Base-by-base conservation (phyloP, 2,888 invertebrate genomes). In the Pelosia muscerda region DNA sequence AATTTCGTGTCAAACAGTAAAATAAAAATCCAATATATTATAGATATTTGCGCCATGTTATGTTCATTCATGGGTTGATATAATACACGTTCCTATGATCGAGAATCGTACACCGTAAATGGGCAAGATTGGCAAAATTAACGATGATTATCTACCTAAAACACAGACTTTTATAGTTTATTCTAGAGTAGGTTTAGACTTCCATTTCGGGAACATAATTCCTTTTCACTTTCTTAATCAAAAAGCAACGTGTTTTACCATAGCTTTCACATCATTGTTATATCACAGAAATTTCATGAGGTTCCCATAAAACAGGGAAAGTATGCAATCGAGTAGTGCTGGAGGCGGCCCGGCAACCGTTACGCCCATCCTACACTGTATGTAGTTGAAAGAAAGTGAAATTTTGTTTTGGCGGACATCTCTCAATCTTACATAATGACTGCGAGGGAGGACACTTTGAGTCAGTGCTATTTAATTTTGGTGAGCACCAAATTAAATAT, bases 251-350 rank as follows among this genome's bases (percentile, higher is more conserved):
- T 75, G 26, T 71, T 69, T 72, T 63, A 66, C 26, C 68, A 65
- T 63, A 78, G 80, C 89, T 90, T 89, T 91, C 90, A 85, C 88
- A 81, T 80, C 84, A 85, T 88, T 86, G 85, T 90, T 89, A 86
- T 87, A 82, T 88, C 84, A 90, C 84, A 86, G 83, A 79, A 82
- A 88, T 86, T 87, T 89, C 87, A 85, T 86, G 84, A 88, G 86
- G 88, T 91, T 93, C 90, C 90, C 91, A 93, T 92, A 92, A 93
- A 93, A 92, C 93, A 90, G 93, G 93, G 94, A 94, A 94, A 94
- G 94, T 93, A 87, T 90, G 85, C 90, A 90, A 92, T 92, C 86
- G 89, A 84, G 84, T 78, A 76, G 79, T 85, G 87, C 86, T 87
- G 82, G 85, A 86, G 88, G 91, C 90, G 87, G 86, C 83, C 86